These are phyloP conservation scores for Caretta caretta DNA, from an alignment of 2,113 vertebrate genomes.

Conservation along the genomic window DNA sequence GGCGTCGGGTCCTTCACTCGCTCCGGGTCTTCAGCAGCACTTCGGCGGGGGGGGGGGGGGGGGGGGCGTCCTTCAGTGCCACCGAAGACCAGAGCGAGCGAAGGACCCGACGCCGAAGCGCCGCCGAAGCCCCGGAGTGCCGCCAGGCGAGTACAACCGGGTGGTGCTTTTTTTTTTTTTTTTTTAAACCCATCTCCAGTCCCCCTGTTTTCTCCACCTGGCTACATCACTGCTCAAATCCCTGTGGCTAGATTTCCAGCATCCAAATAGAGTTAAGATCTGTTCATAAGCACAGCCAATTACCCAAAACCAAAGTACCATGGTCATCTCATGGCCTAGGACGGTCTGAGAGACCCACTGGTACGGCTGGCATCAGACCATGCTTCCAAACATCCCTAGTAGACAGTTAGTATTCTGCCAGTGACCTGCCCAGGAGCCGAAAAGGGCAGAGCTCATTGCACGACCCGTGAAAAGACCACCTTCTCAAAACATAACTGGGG, in stretches of 20 bases:
- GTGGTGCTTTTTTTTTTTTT: too few relatives aligned
- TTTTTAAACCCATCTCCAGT: too few relatives aligned
- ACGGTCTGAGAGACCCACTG: accelerated
- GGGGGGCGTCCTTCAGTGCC: too few relatives aligned
- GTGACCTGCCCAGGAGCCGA: neutral
- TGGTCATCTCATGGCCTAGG: neutral
- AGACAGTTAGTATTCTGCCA: neutral
- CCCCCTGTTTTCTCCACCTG: too few relatives aligned
- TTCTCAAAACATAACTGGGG: neutral
- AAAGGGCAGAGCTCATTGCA: too few relatives aligned
- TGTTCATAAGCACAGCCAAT: neutral
- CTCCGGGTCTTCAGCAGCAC: too few relatives aligned
- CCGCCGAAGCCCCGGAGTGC: too few relatives aligned
- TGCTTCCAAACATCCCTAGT: neutral
- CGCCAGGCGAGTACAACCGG: too few relatives aligned
- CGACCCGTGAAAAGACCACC: neutral
- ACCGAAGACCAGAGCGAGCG: too few relatives aligned
- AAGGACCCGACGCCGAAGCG: too few relatives aligned
- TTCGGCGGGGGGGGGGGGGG: too few relatives aligned
- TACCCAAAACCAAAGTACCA: neutral
- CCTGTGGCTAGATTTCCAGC: neutral
- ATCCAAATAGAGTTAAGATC: neutral
- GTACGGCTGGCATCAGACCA: neutral
- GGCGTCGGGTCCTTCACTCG: too few relatives aligned
- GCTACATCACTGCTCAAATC: neutral